Base-by-base conservation (phyloP, 2,888 invertebrate genomes). In the Erannis defoliaria region DNA sequence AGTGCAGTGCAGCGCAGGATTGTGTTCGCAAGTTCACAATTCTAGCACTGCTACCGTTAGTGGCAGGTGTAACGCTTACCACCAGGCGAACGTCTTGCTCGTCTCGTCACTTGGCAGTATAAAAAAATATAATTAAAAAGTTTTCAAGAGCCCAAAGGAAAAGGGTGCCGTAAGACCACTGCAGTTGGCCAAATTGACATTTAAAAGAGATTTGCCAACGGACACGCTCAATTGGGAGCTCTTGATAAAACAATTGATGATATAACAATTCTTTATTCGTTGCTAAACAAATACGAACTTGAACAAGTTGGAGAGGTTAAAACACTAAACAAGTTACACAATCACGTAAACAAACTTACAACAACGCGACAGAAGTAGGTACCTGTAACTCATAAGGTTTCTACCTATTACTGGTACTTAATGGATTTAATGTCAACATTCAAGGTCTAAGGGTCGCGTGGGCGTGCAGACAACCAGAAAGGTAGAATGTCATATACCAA, bases 241-340 rank as follows among this genome's bases (percentile, higher is more conserved):
- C 55, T 65, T 67, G 62, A 67, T 66, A 58, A 63, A 51, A 64
- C 57, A 65, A 68, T 68, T 71, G 31, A 40, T 66, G 60, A 56
- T 61, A 61, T 63, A 69, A 70, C 55, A 61, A 66, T 57, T 45
- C 37, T 31, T 26, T 51, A 33, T 37, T 12, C 26, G 10, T 49
- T 45, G 26, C 49, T 54, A 62, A 63, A 66, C 62, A 55, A 62
- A 68, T 67, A 65, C 66, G 64, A 70, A 68, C 70, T 68, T 70
- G 66, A 64, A 51, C 40, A 42, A 38, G 31, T 8, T 42, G 50
- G 43, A 62, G 51, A 66, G 70, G 70, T 66, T 55, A 58, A 12
- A 43, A 1, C 45, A 53, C 12, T 26, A 21, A 37, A 37, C 29
- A 29, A 29, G 6, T 46, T 31, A n/a, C 14, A 16, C 16, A 45